These are phyloP conservation scores for Monopterus albus DNA, from an alignment of 2,113 vertebrate species.

Conservation along the genomic window DNA sequence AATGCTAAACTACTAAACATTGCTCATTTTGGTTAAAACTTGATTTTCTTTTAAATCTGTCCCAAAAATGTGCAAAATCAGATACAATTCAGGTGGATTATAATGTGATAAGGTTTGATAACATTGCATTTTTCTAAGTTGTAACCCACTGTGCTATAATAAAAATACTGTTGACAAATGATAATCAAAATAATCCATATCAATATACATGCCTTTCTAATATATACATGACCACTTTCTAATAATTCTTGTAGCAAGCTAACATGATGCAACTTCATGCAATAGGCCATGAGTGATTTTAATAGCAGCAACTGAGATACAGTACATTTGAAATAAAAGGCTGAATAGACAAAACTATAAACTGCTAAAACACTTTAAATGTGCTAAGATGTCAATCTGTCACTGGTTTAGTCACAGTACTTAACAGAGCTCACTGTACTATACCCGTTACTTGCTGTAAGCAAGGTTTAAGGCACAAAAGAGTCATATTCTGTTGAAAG, in stretches of 20 bases:
- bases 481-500: neutral
- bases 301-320: slow-evolving; percentile 16
- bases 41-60: too few species aligned
- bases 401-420: neutral
- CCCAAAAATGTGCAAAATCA: neutral
- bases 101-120: neutral
- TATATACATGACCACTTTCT: too few species aligned
- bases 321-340: slow-evolving; percentile 20
- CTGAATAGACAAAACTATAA: slow-evolving; percentile 7
- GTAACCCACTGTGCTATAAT: neutral
- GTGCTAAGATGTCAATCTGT: neutral
- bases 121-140: neutral
- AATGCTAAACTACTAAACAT: too few species aligned
- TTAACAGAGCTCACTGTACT: neutral
- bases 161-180: slow-evolving; percentile 7
- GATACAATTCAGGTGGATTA: neutral
- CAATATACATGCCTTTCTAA: slow-evolving; percentile 16
- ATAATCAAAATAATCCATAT: slow-evolving; percentile 12
- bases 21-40: too few species aligned
- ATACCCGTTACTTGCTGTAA: neutral
- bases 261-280: slow-evolving; percentile 47
- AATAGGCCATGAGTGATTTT: slow-evolving; percentile 33
- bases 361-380: slow-evolving; percentile 27
- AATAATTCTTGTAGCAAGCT: slow-evolving; percentile 16
- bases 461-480: neutral